Conservation (phyloP, 2,888 invertebrate species). For the Pseudeuparius sepicola region DNA sequence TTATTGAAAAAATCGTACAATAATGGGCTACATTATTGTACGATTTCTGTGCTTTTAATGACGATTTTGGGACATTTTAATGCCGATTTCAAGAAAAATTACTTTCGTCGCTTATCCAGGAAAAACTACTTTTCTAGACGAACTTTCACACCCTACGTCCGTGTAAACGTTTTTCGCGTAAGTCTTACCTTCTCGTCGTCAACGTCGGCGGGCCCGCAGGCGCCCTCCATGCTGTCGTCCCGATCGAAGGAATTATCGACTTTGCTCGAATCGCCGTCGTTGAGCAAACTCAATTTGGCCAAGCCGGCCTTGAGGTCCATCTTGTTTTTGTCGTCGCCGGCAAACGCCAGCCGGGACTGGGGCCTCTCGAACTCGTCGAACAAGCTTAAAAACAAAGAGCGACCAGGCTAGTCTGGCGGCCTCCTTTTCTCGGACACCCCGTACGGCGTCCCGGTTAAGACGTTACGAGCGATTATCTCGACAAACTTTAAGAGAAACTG, state of each 20-base stretch:
- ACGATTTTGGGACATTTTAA: too few species aligned
- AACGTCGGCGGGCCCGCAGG: slow-evolving; percentile 28
- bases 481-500: too few species aligned
- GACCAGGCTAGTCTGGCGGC: too few species aligned
- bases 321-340: slow-evolving; percentile 27
- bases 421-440: too few species aligned
- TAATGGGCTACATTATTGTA: too few species aligned
- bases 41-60: too few species aligned
- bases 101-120: too few species aligned
- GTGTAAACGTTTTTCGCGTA: slow-evolving; percentile 5
- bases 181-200: slow-evolving; percentile 34
- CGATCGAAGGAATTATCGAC: slow-evolving; percentile 20
- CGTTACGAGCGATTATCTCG: too few species aligned
- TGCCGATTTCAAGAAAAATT: too few species aligned
- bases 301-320: slow-evolving; percentile 36
- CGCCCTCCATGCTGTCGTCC: slow-evolving; percentile 27
- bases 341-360: slow-evolving; percentile 35
- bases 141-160: slow-evolving; percentile 2
- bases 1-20: too few species aligned
- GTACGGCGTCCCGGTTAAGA: too few species aligned
- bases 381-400: slow-evolving; percentile 17
- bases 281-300: slow-evolving; percentile 35
- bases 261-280: slow-evolving; percentile 33
- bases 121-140: neutral
- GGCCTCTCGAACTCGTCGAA: slow-evolving; percentile 33